phyloP scores from a whole-genome alignment of 2,797 vertebrate species.

The Yasuhikotakia modesta region DNA sequence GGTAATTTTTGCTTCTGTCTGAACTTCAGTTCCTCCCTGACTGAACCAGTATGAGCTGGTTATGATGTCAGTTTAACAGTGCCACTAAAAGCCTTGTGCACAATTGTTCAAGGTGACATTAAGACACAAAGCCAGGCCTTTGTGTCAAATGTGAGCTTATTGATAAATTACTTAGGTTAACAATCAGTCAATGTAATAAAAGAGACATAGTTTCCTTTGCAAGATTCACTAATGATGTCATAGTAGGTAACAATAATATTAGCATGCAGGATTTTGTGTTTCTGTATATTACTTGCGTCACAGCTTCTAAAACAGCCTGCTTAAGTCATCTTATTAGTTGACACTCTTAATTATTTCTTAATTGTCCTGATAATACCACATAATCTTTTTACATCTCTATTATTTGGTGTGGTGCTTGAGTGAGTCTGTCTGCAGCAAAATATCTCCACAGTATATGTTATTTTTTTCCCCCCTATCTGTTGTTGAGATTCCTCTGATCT shows the following conservation, averaged over 20 bases:
- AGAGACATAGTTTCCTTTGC: background rate
- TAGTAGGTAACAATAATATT: background rate
- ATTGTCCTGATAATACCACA: background rate
- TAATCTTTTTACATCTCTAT: background rate
- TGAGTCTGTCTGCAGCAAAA: slow-evolving; percentile 18
- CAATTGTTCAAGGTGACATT: slow-evolving; percentile 60
- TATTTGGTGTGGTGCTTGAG: background rate
- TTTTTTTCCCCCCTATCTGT: slow-evolving; percentile 7
- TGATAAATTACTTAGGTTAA: slow-evolving; percentile 48
- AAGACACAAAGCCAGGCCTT: slow-evolving; percentile 62
- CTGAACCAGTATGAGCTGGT: slow-evolving; percentile 56
- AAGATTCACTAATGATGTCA: background rate
- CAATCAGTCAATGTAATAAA: slow-evolving; percentile 8
- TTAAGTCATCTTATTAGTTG: background rate
- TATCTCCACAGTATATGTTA: slow-evolving; percentile 14
- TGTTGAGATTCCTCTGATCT: slow-evolving; percentile 39
- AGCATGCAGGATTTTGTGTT: background rate
- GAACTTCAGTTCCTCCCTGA: too few relatives aligned
- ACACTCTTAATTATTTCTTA: background rate
- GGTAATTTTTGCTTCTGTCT: slow-evolving; percentile 28
- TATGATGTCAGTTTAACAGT: slow-evolving; percentile 56
- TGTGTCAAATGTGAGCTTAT: slow-evolving; percentile 8
- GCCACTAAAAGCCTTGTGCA: slow-evolving; percentile 63
- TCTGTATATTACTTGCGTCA: too few relatives aligned
- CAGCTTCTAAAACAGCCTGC: background rate